These are phyloP conservation scores for Hydrocynus forskahlii DNA, from an alignment of 2,797 vertebrate genomes.

Conservation along the genomic window DNA sequence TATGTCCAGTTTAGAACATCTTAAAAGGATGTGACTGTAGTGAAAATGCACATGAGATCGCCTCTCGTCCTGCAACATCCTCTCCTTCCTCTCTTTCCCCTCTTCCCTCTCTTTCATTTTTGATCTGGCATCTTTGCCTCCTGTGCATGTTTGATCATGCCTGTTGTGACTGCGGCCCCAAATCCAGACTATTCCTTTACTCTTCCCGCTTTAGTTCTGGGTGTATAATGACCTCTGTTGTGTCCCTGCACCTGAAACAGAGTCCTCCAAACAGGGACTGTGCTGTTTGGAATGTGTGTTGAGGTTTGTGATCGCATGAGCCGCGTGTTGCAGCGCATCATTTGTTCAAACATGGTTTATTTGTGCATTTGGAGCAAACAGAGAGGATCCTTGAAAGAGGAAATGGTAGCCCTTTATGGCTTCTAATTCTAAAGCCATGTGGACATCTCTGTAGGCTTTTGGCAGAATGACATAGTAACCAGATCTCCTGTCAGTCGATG, in stretches of 20 bases:
- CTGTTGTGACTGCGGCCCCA: constrained; percentile 57
- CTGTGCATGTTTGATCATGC: constrained; percentile 51
- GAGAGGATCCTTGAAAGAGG: too few species aligned
- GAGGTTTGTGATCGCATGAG: constrained; percentile 45
- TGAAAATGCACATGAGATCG: constrained; percentile 72
- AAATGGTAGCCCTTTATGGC: too few species aligned
- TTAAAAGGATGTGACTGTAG: constrained; percentile 30
- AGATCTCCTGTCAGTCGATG: too few species aligned
- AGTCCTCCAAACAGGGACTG: constrained; percentile 13
- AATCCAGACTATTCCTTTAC: constrained; percentile 18
- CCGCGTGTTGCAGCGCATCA: constrained; percentile 65
- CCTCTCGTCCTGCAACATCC: constrained; percentile 41
- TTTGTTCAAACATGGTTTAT: not conserved
- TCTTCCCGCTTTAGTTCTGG: constrained; percentile 7
- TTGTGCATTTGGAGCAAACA: not conserved
- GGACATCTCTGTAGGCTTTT: too few species aligned
- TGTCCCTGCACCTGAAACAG: constrained; percentile 23
- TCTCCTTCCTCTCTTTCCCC: constrained; percentile 43
- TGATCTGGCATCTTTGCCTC: constrained; percentile 58
- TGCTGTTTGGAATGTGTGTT: constrained; percentile 5
- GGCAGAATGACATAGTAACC: too few species aligned
- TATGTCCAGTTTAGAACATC: not conserved
- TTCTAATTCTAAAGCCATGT: too few species aligned
- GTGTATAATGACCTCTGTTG: not conserved
- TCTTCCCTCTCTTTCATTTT: constrained; percentile 45